These are phyloP conservation scores for Augochlorella aurata DNA, from an alignment of 2,888 invertebrate species.

Conservation along the genomic window DNA sequence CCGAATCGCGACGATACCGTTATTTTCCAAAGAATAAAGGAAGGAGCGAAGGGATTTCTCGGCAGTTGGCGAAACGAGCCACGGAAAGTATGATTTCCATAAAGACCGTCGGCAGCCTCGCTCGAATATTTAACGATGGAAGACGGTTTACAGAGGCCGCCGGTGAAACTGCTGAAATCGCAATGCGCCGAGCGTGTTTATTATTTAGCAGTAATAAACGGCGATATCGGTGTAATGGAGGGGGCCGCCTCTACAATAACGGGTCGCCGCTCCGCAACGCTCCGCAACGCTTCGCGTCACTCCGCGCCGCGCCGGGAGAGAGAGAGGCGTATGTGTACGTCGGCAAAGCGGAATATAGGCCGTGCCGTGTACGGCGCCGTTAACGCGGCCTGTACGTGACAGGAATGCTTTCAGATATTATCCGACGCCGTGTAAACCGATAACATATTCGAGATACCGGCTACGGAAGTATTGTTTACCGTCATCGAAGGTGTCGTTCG, in stretches of 20 bases:
- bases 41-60: neutral
- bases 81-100: conserved; percentile 2
- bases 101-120: neutral
- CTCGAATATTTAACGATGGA: neutral
- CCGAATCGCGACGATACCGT: no score
- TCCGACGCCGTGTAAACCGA: conserved; percentile 37
- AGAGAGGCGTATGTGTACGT: conserved; percentile 1
- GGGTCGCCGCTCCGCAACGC: neutral
- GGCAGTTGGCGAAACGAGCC: neutral
- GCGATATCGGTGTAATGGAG: conserved; percentile 17
- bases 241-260: conserved; percentile 16
- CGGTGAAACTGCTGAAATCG: conserved; percentile 1
- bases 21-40: no score
- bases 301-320: neutral
- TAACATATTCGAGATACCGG: conserved; percentile 42
- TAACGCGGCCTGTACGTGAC: conserved; percentile 45
- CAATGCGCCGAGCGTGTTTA: conserved; percentile 23
- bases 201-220: conserved; percentile 34
- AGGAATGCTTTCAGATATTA: conserved; percentile 51
- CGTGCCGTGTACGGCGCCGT: conserved; percentile 32
- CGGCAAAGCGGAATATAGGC: conserved; percentile 42
- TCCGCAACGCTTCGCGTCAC: neutral
- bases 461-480: conserved; percentile 47
- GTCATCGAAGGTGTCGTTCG: conserved; percentile 30
- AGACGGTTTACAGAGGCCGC: neutral